Base-by-base conservation (phyloP, 2,113 vertebrate genomes). In the Oreochromis aureus region DNA sequence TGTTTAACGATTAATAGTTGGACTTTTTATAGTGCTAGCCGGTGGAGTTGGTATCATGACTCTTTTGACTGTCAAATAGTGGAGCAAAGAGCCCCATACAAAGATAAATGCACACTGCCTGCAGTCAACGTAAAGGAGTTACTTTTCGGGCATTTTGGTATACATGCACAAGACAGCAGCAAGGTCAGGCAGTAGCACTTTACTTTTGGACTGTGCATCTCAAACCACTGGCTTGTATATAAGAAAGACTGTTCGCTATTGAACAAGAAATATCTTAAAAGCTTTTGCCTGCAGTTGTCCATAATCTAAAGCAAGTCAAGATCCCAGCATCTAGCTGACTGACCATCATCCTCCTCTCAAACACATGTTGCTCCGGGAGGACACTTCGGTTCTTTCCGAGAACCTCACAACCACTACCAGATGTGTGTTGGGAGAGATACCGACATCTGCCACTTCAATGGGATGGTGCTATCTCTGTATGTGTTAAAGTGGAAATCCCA, bases 131-230 rank as follows among this genome's bases (percentile, higher is more conserved):
- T 66, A 22, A n/a, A 66, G 32, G 18, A n/a, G 61, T 66, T 6
- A 12, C 61, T 39, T 41, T 69, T 69, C 34, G 22, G 11, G 34
- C 34, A 41, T 39, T 34, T 41, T 69, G 4, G 1, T 69, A 66
- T 34, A 66, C 6, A 22, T 22, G 61, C 12, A n/a, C 34, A 8
- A 41, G 19, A 1, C 13, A 13, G 19, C 3, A 69, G 63, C 63
- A 69, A 39, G 18, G 18, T 66, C 6, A 66, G 18, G 34, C 10
- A 1, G 61, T 22, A 34, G 0, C 13, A 8, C 3, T 66, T 36
- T 66, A 36, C 18, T 36, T 69, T 69, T 69, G 34, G 61, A 69
- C 19, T 69, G 19, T 66, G 61, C 0, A 39, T 12, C 61, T 66
- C 61, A 0, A 13, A 66, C 61, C 1, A 39, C 61, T 39, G 61